Evolutionary conservation across 1,140 invertebrate genomes (phyloP).

Genomic region (Cyphomyrmex costatus): DNA sequence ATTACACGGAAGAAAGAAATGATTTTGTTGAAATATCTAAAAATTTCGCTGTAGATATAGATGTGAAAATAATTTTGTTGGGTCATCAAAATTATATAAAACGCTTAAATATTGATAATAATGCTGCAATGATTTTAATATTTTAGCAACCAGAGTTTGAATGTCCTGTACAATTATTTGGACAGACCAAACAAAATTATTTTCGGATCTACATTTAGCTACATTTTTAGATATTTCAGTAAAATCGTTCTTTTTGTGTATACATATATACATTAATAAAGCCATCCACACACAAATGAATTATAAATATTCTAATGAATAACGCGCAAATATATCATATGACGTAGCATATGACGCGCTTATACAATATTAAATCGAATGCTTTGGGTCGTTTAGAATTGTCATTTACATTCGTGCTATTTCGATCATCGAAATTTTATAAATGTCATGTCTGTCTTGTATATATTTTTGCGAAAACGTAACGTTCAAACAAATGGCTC

Average conservation of each 20-base stretch:
- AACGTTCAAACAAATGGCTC: slow-evolving; percentile 28
- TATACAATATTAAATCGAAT: slow-evolving; percentile 44
- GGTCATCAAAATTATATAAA: too few relatives aligned
- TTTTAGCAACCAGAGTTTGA: too few relatives aligned
- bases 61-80: too few relatives aligned
- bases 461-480: slow-evolving; percentile 37
- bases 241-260: too few relatives aligned
- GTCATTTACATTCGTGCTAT: slow-evolving; percentile 52
- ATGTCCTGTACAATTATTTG: too few relatives aligned
- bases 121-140: too few relatives aligned
- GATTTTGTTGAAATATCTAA: too few relatives aligned
- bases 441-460: slow-evolving; percentile 40
- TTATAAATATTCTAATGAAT: slow-evolving; percentile 43
- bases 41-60: too few relatives aligned
- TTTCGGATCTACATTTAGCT: too few relatives aligned
- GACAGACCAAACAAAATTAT: too few relatives aligned
- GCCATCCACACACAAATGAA: background rate
- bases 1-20: background rate
- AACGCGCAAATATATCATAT: slow-evolving; percentile 17
- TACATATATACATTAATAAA: background rate
- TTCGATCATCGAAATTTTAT: slow-evolving; percentile 59
- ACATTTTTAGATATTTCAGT: too few relatives aligned
- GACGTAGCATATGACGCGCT: background rate
- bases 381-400: slow-evolving; percentile 48
- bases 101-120: too few relatives aligned